Conservation (phyloP, 64 coral and sea anemone genomes). For the Pocillopora damicornis region DNA sequence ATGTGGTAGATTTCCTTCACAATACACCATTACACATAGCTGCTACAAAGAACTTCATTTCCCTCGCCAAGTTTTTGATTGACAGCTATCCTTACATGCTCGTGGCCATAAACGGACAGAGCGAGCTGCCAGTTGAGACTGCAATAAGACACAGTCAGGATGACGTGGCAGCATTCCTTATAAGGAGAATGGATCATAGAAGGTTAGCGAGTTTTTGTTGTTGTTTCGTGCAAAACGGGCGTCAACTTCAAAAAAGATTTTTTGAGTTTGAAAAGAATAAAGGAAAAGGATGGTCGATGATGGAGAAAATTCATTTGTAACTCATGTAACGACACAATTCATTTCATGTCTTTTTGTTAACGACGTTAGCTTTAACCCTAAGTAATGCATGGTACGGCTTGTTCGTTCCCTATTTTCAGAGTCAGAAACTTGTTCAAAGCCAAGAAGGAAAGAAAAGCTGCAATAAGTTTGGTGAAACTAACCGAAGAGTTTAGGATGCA, state of each 20-base stretch:
- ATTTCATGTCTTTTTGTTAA: too few species aligned
- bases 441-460: conserved; percentile 13
- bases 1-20: conserved; percentile 3
- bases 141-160: conserved; percentile 39
- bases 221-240: too few species aligned
- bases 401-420: not conserved
- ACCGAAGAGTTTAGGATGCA: conserved; percentile 48
- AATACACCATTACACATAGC: conserved; percentile 52
- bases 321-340: not conserved
- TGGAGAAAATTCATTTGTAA: too few species aligned
- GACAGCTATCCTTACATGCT: conserved; percentile 40
- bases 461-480: conserved; percentile 27
- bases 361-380: too few species aligned
- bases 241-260: too few species aligned
- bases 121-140: conserved; percentile 48
- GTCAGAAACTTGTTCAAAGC: conserved; percentile 53
- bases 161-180: conserved; percentile 54
- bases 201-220: conserved; percentile 6
- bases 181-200: conserved; percentile 46
- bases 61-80: conserved; percentile 26
- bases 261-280: too few species aligned
- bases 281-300: too few species aligned
- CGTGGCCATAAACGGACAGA: conserved; percentile 14
- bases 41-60: conserved; percentile 36
- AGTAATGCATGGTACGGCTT: not conserved